Base-by-base conservation (phyloP, 2,797 vertebrate genomes). In the Masticophis lateralis region DNA sequence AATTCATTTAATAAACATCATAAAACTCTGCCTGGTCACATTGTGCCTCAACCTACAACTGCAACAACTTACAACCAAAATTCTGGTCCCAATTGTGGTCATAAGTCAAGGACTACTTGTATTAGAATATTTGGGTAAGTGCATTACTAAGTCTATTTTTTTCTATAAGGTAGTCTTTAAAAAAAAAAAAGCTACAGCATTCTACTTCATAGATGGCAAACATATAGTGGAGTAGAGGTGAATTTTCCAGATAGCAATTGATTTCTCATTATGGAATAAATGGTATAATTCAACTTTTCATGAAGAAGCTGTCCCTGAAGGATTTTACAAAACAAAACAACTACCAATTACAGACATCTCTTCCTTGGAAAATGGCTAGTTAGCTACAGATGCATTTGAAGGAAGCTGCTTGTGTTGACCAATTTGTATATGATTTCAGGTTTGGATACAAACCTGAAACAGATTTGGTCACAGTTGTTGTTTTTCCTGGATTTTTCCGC, bases 61-160 rank as follows among this genome's bases (percentile, higher is more conserved):
- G 69, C 32, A 37, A 74, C 69, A 74, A 74, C 16, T 74, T 74
- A 20, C 69, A 37, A 37, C 16, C 69, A 74, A 74, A 87, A 55
- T 87, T 55, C 27, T 27, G 69, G 66, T 74, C 3, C 69, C 69
- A 74, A 74, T 8, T 74, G 7, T 74, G 32, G 69, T 20, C 69
- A 27, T 28, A 87, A 87, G 13, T 55, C 51, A 87, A 53, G 86
- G 27, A 53, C 12, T 55, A 56, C 5, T 51, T 55, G 56, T 88
- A 10, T 88, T 47, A 22, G 37, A 91, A 91, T 61, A 93, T 91
- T 90, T 87, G 79, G 93, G 79, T 43, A 51, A 94, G 28, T 1
- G 37, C 1, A 0, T 37, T 93, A 92, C 0, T 8, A 93, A 60
- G 32, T 69, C 10, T 8, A 25, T 87, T 0, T 0, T 51, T 86